Base-by-base conservation (phyloP, 1,140 invertebrate genomes). In the Dinothrombium tinctorium region DNA sequence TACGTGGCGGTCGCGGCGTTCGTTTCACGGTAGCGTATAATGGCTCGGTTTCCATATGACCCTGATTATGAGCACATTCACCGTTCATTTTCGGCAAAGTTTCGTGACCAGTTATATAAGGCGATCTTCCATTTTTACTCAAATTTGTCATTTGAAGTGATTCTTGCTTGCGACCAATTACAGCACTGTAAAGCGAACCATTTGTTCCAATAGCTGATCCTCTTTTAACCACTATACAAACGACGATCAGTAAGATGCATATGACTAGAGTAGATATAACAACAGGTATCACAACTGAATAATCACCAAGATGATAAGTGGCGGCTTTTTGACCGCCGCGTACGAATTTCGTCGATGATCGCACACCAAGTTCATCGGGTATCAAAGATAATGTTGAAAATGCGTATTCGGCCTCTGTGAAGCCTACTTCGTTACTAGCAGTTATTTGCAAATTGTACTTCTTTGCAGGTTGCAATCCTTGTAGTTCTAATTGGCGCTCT, bases 1-100 rank as follows among this genome's bases (percentile, higher is more conserved):
- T 40, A 29, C 49, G 23, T 4, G 46, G 46, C 0, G 47, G 41
- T 19, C 49, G 19, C 5, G 49, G 49, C 22, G 49, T 50, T 32
- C 49, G 40, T 28, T 50, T 50, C 0, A 50, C 49, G 22, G 49
- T 50, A 1, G 49, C 49, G 26, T 50, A 50, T 19, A 50, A 19
- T 21, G 49, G 49, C 20, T 50, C 49, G 22, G 11, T 23, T 36
- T 49, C 47, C n/a, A n/a, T n/a, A n/a, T n/a, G n/a, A n/a, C n/a
- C n/a, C n/a, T n/a, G n/a, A n/a, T n/a, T n/a, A n/a, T n/a, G n/a
- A n/a, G n/a, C n/a, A n/a, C n/a, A n/a, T n/a, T n/a, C n/a, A n/a
- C n/a, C n/a, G n/a, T n/a, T n/a, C n/a, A n/a, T n/a, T n/a, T n/a
- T n/a, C n/a, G n/a, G n/a, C n/a, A n/a, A n/a, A n/a, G n/a, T n/a